Base-by-base conservation (phyloP, 2,113 vertebrate genomes). In the Chionodraco myersi region DNA sequence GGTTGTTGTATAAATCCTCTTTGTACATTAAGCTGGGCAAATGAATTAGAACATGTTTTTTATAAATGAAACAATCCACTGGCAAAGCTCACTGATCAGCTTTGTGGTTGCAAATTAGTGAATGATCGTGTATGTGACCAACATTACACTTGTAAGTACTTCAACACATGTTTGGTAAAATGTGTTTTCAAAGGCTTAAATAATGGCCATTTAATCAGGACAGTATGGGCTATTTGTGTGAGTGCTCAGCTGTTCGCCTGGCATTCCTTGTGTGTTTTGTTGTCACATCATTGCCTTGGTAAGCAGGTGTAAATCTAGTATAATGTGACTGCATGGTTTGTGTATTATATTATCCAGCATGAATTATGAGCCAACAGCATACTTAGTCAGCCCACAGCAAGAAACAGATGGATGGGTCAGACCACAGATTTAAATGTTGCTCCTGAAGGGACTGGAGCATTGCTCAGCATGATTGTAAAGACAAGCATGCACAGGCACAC, bases 361-460 rank as follows among this genome's bases (percentile, higher is more conserved):
- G 53, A 85, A 60, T 63, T 58, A 80, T 81, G 49, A 79, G 67
- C 52, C 64, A 79, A 10, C 54, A 47, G 11, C 34, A 11, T 16
- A 58, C 23, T 64, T 53, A 70, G 59, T 72, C 74, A 72, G 64
- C 48, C 63, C 53, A 26, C 64, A 65, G 75, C 48, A 52, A 64
- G 44, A 71, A 68, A 68, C 30, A 78, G 68, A 84, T 60, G 52
- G 72, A 79, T 71, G 68, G 80, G 60, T 77, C 58, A 61, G 47
- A 78, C 52, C 58, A 78, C 61, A 73, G 66, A 84, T 84, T 76
- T 36, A 80, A 86, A 84, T 80, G 53, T 59, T 79, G 54, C 47
- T 83, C 56, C 57, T 47, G 53, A 30, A 72, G 30, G 65, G 49
- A 61, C 18, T n/a, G 48, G 51, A 52, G 41, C 68, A 77, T 59